Conservation (phyloP, 1,140 invertebrate genomes). For the Sycobia sp. region DNA sequence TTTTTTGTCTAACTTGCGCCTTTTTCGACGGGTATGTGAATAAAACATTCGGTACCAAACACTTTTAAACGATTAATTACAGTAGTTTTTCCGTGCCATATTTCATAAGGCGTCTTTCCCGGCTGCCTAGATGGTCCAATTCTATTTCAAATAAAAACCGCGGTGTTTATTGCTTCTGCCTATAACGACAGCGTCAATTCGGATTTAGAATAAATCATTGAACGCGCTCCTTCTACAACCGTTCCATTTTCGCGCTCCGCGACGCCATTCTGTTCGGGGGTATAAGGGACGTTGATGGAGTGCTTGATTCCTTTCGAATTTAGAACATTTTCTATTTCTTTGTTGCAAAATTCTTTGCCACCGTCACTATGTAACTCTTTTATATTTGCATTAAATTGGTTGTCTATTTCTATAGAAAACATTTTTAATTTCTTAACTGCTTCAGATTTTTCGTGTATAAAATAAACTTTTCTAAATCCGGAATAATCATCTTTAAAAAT, state of each 20-base stretch:
- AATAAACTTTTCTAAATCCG: too few relatives aligned
- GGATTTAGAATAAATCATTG: neutral
- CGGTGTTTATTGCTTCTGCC: conserved; percentile 2
- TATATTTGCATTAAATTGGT: neutral
- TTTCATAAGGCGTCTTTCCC: conserved; percentile 5
- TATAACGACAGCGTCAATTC: neutral
- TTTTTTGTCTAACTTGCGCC: too few relatives aligned
- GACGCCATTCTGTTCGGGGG: conserved; percentile 1
- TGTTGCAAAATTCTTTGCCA: too few relatives aligned
- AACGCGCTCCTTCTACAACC: neutral
- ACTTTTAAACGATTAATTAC: conserved; percentile 10
- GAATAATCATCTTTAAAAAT: too few relatives aligned
- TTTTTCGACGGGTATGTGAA: conserved; percentile 12
- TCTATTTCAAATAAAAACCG: neutral
- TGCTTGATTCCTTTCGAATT: neutral
- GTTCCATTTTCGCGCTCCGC: conserved; percentile 12
- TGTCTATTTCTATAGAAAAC: too few relatives aligned
- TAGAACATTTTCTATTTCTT: conserved; percentile 1
- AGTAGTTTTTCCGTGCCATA: neutral
- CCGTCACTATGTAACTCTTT: neutral
- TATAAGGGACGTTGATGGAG: neutral
- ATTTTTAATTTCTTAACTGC: too few relatives aligned
- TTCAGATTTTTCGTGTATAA: too few relatives aligned
- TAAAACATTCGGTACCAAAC: conserved; percentile 10
- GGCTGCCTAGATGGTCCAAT: neutral